phyloP scores from a whole-genome alignment of 1,140 invertebrate genomes.

The Neodiprion fabricii region DNA sequence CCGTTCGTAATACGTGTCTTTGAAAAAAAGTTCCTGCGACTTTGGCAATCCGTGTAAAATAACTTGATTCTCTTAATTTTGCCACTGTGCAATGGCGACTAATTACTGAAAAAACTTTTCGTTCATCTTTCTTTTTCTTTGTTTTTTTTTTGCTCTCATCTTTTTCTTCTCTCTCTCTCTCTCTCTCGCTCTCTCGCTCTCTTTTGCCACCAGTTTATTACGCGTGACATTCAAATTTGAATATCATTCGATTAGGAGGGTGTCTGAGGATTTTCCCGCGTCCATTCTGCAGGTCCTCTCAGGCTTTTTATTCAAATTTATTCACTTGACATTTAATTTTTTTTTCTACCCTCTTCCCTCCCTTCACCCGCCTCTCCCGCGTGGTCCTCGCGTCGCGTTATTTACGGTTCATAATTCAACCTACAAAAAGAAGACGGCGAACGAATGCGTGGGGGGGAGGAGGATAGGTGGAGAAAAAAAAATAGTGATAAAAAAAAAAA shows the following conservation, averaged over 20 bases:
- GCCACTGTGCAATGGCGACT: background rate
- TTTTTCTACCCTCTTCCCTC: constrained; percentile 4
- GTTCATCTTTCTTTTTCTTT: background rate
- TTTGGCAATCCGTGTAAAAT: no score
- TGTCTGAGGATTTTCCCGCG: background rate
- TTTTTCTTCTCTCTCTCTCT: background rate
- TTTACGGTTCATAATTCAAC: constrained; percentile 21
- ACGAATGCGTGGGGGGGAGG: no score
- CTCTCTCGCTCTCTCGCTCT: background rate
- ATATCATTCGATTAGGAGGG: constrained; percentile 52
- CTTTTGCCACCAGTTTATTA: constrained; percentile 43
- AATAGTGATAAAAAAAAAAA: no score
- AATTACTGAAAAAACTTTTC: constrained; percentile 1
- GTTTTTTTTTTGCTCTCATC: background rate
- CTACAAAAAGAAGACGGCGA: no score
- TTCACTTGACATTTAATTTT: constrained; percentile 20
- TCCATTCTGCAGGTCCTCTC: background rate
- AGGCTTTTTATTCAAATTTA: constrained; percentile 10
- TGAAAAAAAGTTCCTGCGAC: no score
- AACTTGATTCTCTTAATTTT: no score
- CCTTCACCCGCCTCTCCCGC: constrained; percentile 13
- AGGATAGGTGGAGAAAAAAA: no score
- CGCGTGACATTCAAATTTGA: constrained; percentile 51
- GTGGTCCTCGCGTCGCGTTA: constrained; percentile 11
- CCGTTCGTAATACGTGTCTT: no score